phyloP scores from a whole-genome alignment of 2,888 invertebrate genomes.

The Drosophila anomalata region DNA sequence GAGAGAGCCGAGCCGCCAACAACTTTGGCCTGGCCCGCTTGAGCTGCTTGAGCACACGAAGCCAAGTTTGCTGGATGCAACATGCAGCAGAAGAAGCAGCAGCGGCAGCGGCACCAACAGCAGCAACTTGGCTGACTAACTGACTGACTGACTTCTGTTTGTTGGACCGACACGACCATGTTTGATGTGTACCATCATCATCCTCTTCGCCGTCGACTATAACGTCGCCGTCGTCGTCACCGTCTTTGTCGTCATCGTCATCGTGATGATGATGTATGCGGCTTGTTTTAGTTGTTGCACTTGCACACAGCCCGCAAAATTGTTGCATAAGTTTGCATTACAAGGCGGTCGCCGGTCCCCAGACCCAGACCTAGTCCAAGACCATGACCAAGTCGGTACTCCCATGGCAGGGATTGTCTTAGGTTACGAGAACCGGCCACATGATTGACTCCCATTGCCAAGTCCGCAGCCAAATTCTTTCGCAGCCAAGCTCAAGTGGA shows the following conservation, averaged over 20 bases:
- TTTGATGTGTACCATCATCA: conserved; percentile 76
- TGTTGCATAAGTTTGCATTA: conserved; percentile 75
- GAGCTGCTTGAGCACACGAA: conserved; percentile 46
- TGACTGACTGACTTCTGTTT: conserved; percentile 78
- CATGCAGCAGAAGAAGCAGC: conserved; percentile 65
- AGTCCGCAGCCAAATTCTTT: conserved; percentile 40
- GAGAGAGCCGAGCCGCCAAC: conserved; percentile 66
- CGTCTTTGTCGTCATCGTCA: conserved; percentile 13
- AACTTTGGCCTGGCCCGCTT: conserved; percentile 56
- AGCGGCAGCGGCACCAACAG: conserved; percentile 20
- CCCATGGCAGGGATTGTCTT: conserved; percentile 19
- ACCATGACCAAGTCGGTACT: neutral
- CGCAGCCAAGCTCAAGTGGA: conserved; percentile 24
- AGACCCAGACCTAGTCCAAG: neutral
- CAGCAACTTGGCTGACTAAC: conserved; percentile 63
- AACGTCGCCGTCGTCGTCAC: conserved; percentile 53
- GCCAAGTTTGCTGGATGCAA: conserved; percentile 49
- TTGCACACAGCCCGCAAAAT: conserved; percentile 66
- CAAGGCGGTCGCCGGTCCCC: conserved; percentile 44
- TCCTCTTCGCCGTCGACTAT: conserved; percentile 50
- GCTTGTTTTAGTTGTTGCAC: conserved; percentile 71
- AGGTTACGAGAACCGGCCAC: conserved; percentile 57
- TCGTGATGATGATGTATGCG: conserved; percentile 46
- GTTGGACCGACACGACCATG: conserved; percentile 79
- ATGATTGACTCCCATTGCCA: conserved; percentile 71